Percentiles rank a stretch among this genome's conserved stretches.
These are phyloP conservation scores for Vulpes ferrilata DNA, from an alignment of 2,113 vertebrate species.

Conservation along the genomic window DNA sequence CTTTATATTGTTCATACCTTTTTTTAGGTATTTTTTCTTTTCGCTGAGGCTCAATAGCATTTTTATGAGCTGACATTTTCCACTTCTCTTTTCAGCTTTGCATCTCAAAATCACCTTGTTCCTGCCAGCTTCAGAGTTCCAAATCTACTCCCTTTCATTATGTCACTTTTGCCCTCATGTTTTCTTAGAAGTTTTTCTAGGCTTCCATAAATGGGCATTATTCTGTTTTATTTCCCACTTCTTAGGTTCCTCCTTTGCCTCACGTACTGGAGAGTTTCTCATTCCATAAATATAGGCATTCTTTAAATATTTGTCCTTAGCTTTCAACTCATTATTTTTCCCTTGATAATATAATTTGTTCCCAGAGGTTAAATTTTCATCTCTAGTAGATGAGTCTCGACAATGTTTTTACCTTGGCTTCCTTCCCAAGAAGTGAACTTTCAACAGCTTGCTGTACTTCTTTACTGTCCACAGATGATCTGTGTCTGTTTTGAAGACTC, in stretches of 20 bases:
- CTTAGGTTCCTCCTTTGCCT: not conserved
- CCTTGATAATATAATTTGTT: not conserved
- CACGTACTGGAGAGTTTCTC: not conserved
- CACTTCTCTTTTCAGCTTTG: slow-evolving; percentile 1
- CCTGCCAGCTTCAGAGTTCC: not conserved
- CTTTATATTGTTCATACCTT: not conserved
- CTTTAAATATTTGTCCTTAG: not conserved
- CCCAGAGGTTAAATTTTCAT: not conserved
- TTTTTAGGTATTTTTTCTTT: slow-evolving; percentile 50
- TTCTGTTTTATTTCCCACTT: not conserved
- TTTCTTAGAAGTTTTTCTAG: slow-evolving; percentile 16
- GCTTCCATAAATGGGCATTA: not conserved
- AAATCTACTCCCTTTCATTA: not conserved
- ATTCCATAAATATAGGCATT: not conserved
- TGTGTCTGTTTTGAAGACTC: not conserved
- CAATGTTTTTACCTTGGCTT: not conserved
- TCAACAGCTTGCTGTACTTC: not conserved
- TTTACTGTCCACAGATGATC: not conserved
- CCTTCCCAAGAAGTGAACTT: not conserved
- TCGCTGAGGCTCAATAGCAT: not conserved
- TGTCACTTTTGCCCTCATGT: not conserved
- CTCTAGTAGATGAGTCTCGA: not conserved
- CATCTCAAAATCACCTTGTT: not conserved
- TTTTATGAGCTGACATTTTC: slow-evolving; percentile 40
- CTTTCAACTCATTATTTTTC: slow-evolving; percentile 10